Conservation (phyloP, 2,797 vertebrate genomes). For the Champsocephalus gunnari region DNA sequence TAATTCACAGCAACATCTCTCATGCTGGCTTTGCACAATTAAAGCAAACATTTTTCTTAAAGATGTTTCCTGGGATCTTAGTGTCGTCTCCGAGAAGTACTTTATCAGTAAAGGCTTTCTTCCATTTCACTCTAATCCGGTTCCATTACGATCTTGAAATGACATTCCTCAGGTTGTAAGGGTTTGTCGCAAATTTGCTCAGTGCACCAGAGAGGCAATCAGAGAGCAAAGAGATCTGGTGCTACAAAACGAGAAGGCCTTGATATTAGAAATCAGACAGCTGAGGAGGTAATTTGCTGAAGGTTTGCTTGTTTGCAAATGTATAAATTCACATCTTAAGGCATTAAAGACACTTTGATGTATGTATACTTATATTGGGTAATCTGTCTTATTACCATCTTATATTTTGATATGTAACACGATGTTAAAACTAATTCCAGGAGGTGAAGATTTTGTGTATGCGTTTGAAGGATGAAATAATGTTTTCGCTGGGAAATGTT, state of each 20-base stretch:
- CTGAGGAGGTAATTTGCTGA: slow-evolving; percentile 51
- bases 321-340: slow-evolving; percentile 30
- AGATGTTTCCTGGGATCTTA: slow-evolving; percentile 40
- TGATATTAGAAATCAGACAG: slow-evolving; percentile 53
- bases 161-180: slow-evolving; percentile 63
- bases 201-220: slow-evolving; percentile 57
- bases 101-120: slow-evolving; percentile 49
- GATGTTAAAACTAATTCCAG: background rate
- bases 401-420: slow-evolving; percentile 3
- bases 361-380: slow-evolving; percentile 27
- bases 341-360: slow-evolving; percentile 19
- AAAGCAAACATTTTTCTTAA: slow-evolving; percentile 57
- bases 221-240: slow-evolving; percentile 26
- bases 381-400: background rate
- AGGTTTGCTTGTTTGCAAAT: slow-evolving; percentile 46
- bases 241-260: slow-evolving; percentile 42
- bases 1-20: slow-evolving; percentile 66
- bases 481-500: background rate
- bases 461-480: background rate
- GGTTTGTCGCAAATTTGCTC: slow-evolving; percentile 59
- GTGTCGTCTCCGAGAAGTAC: slow-evolving; percentile 23
- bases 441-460: background rate
- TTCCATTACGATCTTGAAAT: slow-evolving; percentile 54
- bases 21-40: slow-evolving; percentile 71
- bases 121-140: slow-evolving; percentile 62